These are phyloP conservation scores for Drosophila paramelanica DNA, from an alignment of 2,888 invertebrate species.

Conservation along the genomic window DNA sequence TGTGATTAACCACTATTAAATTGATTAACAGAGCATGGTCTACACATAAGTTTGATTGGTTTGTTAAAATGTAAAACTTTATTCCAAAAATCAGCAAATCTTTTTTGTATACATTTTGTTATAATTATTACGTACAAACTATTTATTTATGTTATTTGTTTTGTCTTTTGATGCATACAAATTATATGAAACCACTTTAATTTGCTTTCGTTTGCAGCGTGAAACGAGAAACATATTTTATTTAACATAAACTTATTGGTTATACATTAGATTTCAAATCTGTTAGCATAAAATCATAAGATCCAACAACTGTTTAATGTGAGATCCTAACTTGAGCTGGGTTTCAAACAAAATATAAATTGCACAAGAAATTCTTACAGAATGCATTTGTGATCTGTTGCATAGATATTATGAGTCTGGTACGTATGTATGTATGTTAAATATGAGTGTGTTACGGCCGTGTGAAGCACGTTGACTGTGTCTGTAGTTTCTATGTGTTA, in stretches of 20 bases:
- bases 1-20: neutral
- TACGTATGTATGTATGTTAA: conserved; percentile 31
- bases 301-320: conserved; percentile 23
- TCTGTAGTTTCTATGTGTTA: conserved; percentile 73
- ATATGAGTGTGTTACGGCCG: conserved; percentile 35
- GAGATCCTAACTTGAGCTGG: conserved; percentile 34
- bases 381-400: conserved; percentile 48
- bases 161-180: conserved; percentile 31
- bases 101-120: conserved; percentile 46
- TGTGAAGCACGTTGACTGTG: conserved; percentile 67
- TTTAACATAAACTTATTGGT: conserved; percentile 14
- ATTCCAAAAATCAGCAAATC: conserved; percentile 63
- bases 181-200: conserved; percentile 54
- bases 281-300: conserved; percentile 41
- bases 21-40: neutral
- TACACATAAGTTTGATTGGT: neutral
- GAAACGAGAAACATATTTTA: conserved; percentile 27
- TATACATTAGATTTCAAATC: conserved; percentile 61
- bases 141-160: conserved; percentile 26
- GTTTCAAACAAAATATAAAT: conserved; percentile 45
- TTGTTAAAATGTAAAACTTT: conserved; percentile 65
- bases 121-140: conserved; percentile 32
- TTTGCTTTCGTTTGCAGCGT: conserved; percentile 17
- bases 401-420: conserved; percentile 29
- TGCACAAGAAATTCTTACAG: conserved; percentile 75